phyloP scores from a whole-genome alignment of 2,113 vertebrate species.

The Stercorarius parasiticus region DNA sequence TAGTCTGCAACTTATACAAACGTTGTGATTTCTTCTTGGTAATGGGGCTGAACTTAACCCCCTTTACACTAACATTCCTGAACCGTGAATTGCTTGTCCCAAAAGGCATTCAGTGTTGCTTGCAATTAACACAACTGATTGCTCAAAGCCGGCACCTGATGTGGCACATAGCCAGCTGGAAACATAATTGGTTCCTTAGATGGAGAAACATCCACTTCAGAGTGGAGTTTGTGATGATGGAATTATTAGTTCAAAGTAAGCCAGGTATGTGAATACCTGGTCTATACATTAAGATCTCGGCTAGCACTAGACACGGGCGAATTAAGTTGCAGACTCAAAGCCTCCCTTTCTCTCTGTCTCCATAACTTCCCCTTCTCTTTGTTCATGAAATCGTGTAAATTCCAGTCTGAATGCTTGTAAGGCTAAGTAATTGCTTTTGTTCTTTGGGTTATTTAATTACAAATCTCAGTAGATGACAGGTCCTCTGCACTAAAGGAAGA shows the following conservation, averaged over 20 bases:
- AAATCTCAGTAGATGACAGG: constrained; percentile 53
- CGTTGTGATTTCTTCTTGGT: not conserved
- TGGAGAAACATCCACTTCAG: constrained; percentile 28
- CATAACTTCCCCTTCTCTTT: constrained; percentile 29
- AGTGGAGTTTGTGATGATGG: not conserved
- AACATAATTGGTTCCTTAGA: constrained; percentile 50
- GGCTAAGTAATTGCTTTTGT: constrained; percentile 57
- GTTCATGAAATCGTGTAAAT: constrained; percentile 20
- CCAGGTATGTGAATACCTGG: constrained; percentile 53
- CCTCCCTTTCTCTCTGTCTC: constrained; percentile 38
- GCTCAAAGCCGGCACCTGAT: constrained; percentile 54
- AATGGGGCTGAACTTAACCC: constrained; percentile 45
- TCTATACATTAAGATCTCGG: constrained; percentile 26
- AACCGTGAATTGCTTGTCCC: constrained; percentile 52
- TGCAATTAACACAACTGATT: constrained; percentile 65
- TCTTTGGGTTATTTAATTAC: constrained; percentile 59
- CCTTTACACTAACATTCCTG: constrained; percentile 44
- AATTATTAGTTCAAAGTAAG: constrained; percentile 43
- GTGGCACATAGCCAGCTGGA: constrained; percentile 25
- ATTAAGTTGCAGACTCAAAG: not conserved
- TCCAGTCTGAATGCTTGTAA: constrained; percentile 34
- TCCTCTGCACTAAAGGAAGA: constrained; percentile 49
- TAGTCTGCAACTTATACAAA: not conserved
- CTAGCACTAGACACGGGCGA: not conserved
- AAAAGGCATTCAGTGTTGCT: constrained; percentile 50